Conservation (phyloP, 1,140 invertebrate genomes). For the Polyergus mexicanus region DNA sequence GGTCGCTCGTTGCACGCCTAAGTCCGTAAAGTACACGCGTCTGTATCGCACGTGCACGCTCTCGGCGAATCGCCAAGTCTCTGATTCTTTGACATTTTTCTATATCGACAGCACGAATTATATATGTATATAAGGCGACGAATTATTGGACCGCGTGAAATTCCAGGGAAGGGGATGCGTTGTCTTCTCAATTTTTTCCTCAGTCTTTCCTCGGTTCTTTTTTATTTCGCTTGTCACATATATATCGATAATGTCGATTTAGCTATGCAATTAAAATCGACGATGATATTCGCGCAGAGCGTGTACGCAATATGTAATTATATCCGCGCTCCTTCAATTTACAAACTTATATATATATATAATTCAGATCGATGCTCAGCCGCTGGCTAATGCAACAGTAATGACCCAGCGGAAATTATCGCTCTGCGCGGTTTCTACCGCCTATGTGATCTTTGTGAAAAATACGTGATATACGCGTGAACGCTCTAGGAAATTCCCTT, state of each 20-base stretch:
- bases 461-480: constrained; percentile 26
- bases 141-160: neutral
- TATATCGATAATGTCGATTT: neutral
- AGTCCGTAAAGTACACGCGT: constrained; percentile 51
- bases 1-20: constrained; percentile 63
- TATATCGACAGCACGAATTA: neutral
- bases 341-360: constrained; percentile 70
- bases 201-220: neutral
- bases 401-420: constrained; percentile 70
- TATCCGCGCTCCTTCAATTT: constrained; percentile 69
- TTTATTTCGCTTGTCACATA: neutral
- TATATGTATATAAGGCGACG: too few relatives aligned
- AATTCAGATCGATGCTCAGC: constrained; percentile 70
- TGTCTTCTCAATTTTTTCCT: too few relatives aligned
- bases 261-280: neutral
- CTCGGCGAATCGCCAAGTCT: neutral
- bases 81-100: neutral
- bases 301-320: constrained; percentile 65
- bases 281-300: constrained; percentile 28
- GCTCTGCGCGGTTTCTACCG: constrained; percentile 17
- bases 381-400: constrained; percentile 72
- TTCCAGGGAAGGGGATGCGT: neutral
- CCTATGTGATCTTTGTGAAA: constrained; percentile 23
- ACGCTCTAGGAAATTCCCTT: constrained; percentile 37
- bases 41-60: constrained; percentile 58